These are phyloP conservation scores for Byasa hedistus DNA, from an alignment of 2,888 invertebrate species.

Conservation along the genomic window DNA sequence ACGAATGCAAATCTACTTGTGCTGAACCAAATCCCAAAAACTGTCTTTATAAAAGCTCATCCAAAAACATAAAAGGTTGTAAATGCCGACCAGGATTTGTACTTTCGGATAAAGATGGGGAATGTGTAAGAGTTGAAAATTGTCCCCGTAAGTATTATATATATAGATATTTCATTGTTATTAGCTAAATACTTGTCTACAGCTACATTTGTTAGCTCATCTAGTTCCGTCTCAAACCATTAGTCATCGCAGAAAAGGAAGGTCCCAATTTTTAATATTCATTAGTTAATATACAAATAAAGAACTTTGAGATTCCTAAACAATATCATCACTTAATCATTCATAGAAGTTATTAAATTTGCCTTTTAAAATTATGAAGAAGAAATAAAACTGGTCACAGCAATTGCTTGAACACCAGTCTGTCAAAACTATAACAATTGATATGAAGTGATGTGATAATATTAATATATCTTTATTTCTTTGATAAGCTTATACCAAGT, in stretches of 20 bases:
- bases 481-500: neutral
- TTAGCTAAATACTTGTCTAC: neutral
- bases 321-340: no score
- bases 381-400: no score
- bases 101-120: neutral
- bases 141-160: conserved; percentile 18
- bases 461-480: neutral
- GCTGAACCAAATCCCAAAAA: conserved; percentile 17
- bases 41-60: conserved; percentile 3
- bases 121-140: conserved; percentile 20
- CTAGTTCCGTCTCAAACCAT: neutral
- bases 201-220: neutral
- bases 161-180: neutral
- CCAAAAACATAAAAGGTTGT: conserved; percentile 13
- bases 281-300: no score
- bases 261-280: no score
- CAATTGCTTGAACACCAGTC: no score
- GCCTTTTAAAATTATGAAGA: no score
- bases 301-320: no score
- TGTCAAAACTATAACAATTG: no score
- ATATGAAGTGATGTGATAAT: no score
- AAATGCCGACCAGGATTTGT: conserved; percentile 17
- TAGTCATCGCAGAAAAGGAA: no score
- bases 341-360: no score
- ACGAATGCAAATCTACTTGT: conserved; percentile 19